Evolutionary conservation across 92 coral and sea anemone species (phyloP).

Genomic region (Palythoa grandiflora): DNA sequence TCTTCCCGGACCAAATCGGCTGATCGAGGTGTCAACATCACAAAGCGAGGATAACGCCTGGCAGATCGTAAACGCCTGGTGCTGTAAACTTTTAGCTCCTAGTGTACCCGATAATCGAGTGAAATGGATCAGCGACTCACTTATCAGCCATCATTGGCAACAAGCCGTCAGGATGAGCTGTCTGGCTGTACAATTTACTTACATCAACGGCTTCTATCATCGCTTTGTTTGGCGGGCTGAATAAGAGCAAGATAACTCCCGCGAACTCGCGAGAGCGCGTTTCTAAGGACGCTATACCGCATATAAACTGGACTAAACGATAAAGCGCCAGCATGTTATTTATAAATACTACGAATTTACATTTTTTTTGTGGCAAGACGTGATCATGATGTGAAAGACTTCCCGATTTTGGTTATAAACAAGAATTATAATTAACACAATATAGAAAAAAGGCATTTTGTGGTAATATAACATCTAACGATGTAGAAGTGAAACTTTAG

Average conservation of each 20-base stretch:
- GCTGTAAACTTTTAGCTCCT: constrained; percentile 76
- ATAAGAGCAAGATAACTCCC: constrained; percentile 33
- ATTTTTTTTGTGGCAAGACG: too few species aligned
- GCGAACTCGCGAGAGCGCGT: constrained; percentile 8
- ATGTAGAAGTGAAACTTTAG: too few species aligned
- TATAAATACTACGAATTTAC: too few species aligned
- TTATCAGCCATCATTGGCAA: constrained; percentile 78
- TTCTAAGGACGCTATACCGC: constrained; percentile 34
- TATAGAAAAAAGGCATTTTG: too few species aligned
- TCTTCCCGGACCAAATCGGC: constrained; percentile 86
- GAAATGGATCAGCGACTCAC: constrained; percentile 72
- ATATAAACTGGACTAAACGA: not conserved
- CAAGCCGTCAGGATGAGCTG: constrained; percentile 90
- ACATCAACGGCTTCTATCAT: constrained; percentile 90
- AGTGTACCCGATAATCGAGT: constrained; percentile 78
- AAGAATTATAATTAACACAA: too few species aligned
- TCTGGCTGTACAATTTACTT: constrained; percentile 88
- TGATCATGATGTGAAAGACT: too few species aligned
- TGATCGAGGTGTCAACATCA: constrained; percentile 83
- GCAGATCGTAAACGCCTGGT: constrained; percentile 69
- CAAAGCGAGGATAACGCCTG: constrained; percentile 73
- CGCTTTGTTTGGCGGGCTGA: constrained; percentile 90
- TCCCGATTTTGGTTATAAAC: too few species aligned
- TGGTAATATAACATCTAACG: too few species aligned
- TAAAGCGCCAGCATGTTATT: not conserved